These are phyloP conservation scores for Sclerodermus sp. DNA, from an alignment of 2,888 invertebrate species.

Conservation along the genomic window DNA sequence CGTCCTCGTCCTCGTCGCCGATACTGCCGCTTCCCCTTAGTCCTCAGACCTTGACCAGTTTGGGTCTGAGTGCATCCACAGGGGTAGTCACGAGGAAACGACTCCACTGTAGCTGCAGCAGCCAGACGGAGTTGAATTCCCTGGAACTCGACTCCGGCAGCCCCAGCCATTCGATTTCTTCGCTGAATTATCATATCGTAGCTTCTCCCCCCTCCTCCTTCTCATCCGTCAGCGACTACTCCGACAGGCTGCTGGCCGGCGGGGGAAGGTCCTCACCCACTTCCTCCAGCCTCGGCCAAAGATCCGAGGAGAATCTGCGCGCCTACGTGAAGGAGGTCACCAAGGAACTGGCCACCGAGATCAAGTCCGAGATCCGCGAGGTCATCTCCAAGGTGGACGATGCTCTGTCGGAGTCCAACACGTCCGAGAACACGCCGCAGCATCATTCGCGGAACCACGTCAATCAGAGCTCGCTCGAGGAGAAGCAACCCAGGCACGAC, in stretches of 20 bases:
- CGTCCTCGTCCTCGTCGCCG: slow-evolving; percentile 35
- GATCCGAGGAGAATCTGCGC: slow-evolving; percentile 66
- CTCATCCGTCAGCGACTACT: slow-evolving; percentile 28
- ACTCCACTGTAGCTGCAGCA: slow-evolving; percentile 70
- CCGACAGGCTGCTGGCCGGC: slow-evolving; percentile 26
- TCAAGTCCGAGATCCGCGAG: slow-evolving; percentile 79
- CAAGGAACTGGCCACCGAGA: slow-evolving; percentile 76
- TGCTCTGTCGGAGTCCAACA: slow-evolving; percentile 72
- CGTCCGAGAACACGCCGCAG: slow-evolving; percentile 59
- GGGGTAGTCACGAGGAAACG: slow-evolving; percentile 35
- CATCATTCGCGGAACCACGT: slow-evolving; percentile 39
- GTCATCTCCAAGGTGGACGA: slow-evolving; percentile 81
- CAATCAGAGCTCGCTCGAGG: slow-evolving; percentile 25
- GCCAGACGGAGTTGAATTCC: slow-evolving; percentile 73
- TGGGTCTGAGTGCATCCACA: slow-evolving; percentile 65
- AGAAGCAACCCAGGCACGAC: slow-evolving; percentile 61
- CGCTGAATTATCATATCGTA: slow-evolving; percentile 38
- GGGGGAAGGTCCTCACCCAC: slow-evolving; percentile 49
- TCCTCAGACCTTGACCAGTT: slow-evolving; percentile 66
- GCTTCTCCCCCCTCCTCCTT: slow-evolving; percentile 44
- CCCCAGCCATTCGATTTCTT: slow-evolving; percentile 46
- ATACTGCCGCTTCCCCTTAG: slow-evolving; percentile 59
- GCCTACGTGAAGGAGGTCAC: slow-evolving; percentile 79
- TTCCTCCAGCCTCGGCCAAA: slow-evolving; percentile 38
- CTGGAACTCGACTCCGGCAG: slow-evolving; percentile 61